phyloP scores from a whole-genome alignment of 2,113 vertebrate species.

The Trachemys scripta region DNA sequence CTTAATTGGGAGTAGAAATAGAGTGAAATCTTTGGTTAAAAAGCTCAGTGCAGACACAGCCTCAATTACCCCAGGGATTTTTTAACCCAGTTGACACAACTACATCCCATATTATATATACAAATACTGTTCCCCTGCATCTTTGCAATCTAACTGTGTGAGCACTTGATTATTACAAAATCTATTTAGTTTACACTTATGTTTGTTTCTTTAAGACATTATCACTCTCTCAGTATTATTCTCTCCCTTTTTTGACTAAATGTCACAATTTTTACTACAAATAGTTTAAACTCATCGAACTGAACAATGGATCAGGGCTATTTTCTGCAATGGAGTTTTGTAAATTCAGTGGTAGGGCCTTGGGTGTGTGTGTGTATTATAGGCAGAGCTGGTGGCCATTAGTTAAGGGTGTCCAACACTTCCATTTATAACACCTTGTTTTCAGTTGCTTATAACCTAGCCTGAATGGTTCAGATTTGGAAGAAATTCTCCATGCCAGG shows the following conservation, averaged over 20 bases:
- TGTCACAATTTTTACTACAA: background rate
- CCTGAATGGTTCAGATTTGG: too few relatives aligned
- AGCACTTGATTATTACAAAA: background rate
- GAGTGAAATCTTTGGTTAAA: rapidly evolving
- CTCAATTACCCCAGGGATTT: background rate
- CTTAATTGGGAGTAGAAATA: background rate
- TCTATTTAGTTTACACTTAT: background rate
- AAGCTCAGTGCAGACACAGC: background rate
- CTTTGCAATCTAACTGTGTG: background rate
- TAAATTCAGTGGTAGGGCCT: background rate
- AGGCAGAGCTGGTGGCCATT: background rate
- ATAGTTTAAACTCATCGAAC: background rate
- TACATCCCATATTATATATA: background rate
- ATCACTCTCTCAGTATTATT: background rate
- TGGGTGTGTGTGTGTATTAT: background rate
- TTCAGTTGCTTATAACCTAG: too few relatives aligned
- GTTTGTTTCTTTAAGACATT: background rate
- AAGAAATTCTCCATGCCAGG: too few relatives aligned
- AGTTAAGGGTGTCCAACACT: too few relatives aligned
- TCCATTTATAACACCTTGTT: too few relatives aligned
- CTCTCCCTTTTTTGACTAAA: background rate
- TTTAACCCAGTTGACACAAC: background rate
- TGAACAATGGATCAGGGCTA: background rate
- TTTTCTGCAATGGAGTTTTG: background rate
- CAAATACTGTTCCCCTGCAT: background rate